A percentile compares a stretch with the other conserved stretches of the same genome.
phyloP scores from a whole-genome alignment of 2,113 vertebrate species.

The Hystrix cristata region DNA sequence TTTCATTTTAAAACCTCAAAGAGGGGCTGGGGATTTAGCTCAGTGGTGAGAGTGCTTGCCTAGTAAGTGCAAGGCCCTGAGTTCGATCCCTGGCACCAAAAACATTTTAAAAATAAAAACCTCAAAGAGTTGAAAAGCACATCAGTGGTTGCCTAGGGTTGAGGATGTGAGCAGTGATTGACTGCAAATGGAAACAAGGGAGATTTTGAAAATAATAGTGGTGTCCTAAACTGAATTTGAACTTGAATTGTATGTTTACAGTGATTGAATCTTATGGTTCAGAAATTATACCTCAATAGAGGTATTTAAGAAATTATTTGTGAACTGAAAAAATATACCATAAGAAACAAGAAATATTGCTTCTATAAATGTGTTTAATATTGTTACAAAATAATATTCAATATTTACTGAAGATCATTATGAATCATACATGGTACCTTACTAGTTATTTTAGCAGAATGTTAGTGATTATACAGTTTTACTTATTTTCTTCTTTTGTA shows the following conservation, averaged over 20 bases:
- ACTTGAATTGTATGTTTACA: constrained; percentile 38
- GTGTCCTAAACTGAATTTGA: constrained; percentile 41
- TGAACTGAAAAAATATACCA: constrained; percentile 53
- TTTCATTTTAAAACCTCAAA: constrained; percentile 42
- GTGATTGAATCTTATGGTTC: background rate
- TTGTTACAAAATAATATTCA: background rate
- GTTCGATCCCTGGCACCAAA: too few species aligned
- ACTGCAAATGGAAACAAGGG: background rate
- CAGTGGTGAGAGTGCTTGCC: too few species aligned
- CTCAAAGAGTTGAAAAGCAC: background rate
- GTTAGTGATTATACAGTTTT: constrained; percentile 9
- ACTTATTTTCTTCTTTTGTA: constrained; percentile 24
- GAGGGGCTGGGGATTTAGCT: too few species aligned
- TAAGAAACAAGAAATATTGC: constrained; percentile 58
- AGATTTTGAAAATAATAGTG: constrained; percentile 2
- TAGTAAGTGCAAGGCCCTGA: too few species aligned
- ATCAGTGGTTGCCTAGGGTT: background rate
- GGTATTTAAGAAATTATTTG: constrained; percentile 38
- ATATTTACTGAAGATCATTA: constrained; percentile 71
- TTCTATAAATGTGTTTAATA: constrained; percentile 51
- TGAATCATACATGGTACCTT: background rate
- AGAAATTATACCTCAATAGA: background rate
- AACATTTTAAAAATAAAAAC: constrained; percentile 2
- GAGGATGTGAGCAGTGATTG: background rate
- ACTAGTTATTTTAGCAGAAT: background rate